These are phyloP conservation scores for Brenthis ino DNA, from an alignment of 2,888 invertebrate species.

Conservation along the genomic window DNA sequence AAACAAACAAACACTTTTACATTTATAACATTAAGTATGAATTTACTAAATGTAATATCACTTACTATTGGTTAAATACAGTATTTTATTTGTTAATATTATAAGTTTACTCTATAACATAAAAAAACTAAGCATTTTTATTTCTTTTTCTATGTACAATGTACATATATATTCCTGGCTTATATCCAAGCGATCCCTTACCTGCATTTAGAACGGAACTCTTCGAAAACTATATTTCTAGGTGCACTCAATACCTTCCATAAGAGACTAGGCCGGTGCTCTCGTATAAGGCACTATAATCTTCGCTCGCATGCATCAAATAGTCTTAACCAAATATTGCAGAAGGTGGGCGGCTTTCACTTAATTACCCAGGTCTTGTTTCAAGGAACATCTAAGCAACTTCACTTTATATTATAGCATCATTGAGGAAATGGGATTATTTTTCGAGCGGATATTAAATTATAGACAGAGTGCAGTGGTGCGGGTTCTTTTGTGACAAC, in stretches of 20 bases:
- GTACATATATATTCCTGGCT: no score
- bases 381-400: slow-evolving; percentile 30
- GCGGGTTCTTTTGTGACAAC: slow-evolving; percentile 66
- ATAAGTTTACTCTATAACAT: not conserved
- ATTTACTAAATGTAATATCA: not conserved
- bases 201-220: slow-evolving; percentile 43
- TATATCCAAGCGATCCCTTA: slow-evolving; percentile 15
- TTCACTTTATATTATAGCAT: slow-evolving; percentile 38
- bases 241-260: slow-evolving; percentile 46
- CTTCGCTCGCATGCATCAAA: slow-evolving; percentile 40
- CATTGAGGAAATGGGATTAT: slow-evolving; percentile 72
- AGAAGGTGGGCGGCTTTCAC: slow-evolving; percentile 39
- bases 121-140: no score
- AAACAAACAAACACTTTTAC: no score
- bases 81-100: not conserved
- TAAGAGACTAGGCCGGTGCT: slow-evolving; percentile 42
- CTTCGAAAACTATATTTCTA: slow-evolving; percentile 43
- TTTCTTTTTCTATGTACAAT: no score
- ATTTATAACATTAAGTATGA: no score
- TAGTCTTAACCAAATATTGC: slow-evolving; percentile 42
- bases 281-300: slow-evolving; percentile 45
- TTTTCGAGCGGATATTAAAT: slow-evolving; percentile 79
- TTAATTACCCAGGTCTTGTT: slow-evolving; percentile 36
- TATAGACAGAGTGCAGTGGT: slow-evolving; percentile 67
- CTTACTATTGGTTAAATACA: not conserved